A percentile compares a stretch with the other conserved stretches of the same genome.
phyloP scores from a whole-genome alignment of 2,888 invertebrate species.

The Lasioglossum vierecki region DNA sequence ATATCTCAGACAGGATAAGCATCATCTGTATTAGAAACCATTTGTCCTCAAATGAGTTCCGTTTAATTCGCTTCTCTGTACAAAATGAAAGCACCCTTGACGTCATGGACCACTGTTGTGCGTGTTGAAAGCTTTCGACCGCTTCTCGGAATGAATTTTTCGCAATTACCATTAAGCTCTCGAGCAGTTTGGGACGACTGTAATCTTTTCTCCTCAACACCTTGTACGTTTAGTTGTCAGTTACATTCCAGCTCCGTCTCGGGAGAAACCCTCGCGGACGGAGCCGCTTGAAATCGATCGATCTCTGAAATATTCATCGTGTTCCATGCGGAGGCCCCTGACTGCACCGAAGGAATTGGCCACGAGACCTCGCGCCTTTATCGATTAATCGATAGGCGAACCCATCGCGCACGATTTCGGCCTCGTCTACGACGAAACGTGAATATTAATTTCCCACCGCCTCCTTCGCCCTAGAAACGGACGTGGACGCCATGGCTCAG shows the following conservation, averaged over 20 bases:
- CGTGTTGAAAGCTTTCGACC: background rate
- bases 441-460: constrained; percentile 50
- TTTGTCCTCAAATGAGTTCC: background rate
- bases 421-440: constrained; percentile 43
- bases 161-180: background rate
- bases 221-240: constrained; percentile 72
- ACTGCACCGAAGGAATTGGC: constrained; percentile 64
- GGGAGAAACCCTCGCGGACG: constrained; percentile 45
- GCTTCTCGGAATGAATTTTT: background rate
- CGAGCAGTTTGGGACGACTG: background rate
- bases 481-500: background rate
- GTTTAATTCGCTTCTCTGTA: too few species aligned
- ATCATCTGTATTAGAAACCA: too few species aligned
- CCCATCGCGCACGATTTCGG: constrained; percentile 51
- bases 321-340: constrained; percentile 61
- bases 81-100: background rate
- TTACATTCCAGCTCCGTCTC: constrained; percentile 66
- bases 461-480: constrained; percentile 12
- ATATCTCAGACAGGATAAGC: too few species aligned
- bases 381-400: constrained; percentile 62
- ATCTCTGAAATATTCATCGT: constrained; percentile 78
- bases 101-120: background rate
- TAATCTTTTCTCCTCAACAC: constrained; percentile 25
- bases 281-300: constrained; percentile 74
- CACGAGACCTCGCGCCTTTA: constrained; percentile 43